phyloP scores from a whole-genome alignment of 2,113 vertebrate species.

The Aegithalos caudatus region DNA sequence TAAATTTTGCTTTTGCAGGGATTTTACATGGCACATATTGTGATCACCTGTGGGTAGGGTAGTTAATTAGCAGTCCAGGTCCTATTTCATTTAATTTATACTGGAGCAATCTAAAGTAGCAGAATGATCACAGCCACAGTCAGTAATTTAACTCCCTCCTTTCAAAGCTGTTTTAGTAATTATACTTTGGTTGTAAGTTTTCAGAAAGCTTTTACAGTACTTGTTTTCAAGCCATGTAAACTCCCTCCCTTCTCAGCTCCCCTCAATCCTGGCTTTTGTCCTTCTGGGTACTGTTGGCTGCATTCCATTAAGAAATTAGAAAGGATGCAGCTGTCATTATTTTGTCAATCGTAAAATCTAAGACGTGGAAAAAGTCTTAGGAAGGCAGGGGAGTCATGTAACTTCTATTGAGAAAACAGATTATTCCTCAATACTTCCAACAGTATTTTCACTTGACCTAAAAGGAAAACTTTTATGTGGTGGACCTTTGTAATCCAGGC shows the following conservation, averaged over 20 bases:
- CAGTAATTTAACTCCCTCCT: constrained; percentile 21
- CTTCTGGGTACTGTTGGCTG: not conserved
- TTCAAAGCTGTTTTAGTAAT: constrained; percentile 65
- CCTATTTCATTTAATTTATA: constrained; percentile 64
- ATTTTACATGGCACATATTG: constrained; percentile 21
- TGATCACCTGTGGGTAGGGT: constrained; percentile 71
- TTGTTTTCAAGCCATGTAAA: not conserved
- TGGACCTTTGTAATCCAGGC: not conserved
- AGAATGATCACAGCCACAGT: constrained; percentile 15
- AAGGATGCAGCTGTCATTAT: constrained; percentile 4
- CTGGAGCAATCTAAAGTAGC: constrained; percentile 54
- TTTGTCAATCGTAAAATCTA: constrained; percentile 8
- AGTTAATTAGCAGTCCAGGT: constrained; percentile 68
- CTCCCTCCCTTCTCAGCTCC: not conserved
- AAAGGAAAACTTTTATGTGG: not conserved
- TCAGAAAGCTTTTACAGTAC: constrained; percentile 5
- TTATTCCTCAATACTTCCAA: not conserved
- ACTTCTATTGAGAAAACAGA: not conserved
- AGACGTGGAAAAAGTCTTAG: not conserved
- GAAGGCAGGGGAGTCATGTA: not conserved
- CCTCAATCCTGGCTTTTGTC: not conserved
- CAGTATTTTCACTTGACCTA: not conserved
- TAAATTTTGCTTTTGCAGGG: constrained; percentile 35
- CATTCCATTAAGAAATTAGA: constrained; percentile 20
- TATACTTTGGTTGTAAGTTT: constrained; percentile 30